phyloP scores from a whole-genome alignment of 2,888 invertebrate genomes.

The Leptopilina myrica region DNA sequence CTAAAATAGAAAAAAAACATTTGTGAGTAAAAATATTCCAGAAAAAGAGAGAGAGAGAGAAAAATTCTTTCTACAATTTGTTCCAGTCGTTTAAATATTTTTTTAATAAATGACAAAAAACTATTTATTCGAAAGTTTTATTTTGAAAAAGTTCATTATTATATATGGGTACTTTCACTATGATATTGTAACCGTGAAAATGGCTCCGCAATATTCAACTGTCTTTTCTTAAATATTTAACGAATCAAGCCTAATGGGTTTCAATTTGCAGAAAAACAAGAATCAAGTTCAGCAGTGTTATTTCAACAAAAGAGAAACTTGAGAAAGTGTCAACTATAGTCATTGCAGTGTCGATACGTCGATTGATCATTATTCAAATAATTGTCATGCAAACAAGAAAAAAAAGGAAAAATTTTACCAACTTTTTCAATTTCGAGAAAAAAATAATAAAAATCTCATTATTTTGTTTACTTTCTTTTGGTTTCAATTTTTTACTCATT shows the following conservation, averaged over 20 bases:
- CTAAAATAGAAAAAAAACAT: constrained; percentile 54
- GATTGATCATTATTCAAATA: background rate
- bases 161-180: constrained; percentile 17
- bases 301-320: constrained; percentile 15
- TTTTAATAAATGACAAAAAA: constrained; percentile 3
- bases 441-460: background rate
- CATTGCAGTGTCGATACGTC: background rate
- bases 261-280: background rate
- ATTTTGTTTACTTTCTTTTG: background rate
- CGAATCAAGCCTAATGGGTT: constrained; percentile 1
- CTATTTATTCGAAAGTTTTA: constrained; percentile 35
- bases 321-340: constrained; percentile 12
- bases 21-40: background rate
- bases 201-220: background rate
- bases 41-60: too few relatives aligned
- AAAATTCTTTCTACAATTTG: constrained; percentile 11
- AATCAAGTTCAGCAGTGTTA: background rate
- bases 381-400: background rate
- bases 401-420: background rate
- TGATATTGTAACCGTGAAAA: constrained; percentile 7
- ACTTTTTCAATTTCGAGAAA: background rate
- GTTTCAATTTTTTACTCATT: background rate
- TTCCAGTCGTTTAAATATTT: constrained; percentile 21
- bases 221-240: background rate
- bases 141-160: background rate